Percentiles rank a stretch among this genome's conserved stretches.
phyloP scores from a whole-genome alignment of 2,888 invertebrate genomes.

The Pachymerium ferrugineum region DNA sequence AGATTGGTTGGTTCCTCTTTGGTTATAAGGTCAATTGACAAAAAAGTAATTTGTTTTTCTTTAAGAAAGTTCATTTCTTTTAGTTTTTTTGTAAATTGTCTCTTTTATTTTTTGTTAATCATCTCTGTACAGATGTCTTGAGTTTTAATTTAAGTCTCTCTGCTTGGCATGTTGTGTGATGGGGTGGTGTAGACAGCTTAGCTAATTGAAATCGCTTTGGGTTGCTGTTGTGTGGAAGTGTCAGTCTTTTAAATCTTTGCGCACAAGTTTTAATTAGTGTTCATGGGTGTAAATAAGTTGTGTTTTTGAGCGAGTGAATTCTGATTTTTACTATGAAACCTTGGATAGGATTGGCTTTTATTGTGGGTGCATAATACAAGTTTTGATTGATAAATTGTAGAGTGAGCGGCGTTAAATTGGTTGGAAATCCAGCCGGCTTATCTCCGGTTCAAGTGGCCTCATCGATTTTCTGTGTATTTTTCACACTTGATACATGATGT shows the following conservation, averaged over 20 bases:
- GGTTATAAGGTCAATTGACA: too few species aligned
- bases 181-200: slow-evolving; percentile 27
- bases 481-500: slow-evolving; percentile 24
- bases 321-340: not conserved
- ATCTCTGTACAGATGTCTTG: slow-evolving; percentile 17
- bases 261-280: slow-evolving; percentile 27
- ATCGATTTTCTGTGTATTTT: slow-evolving; percentile 24
- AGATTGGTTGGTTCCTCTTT: not conserved
- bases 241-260: slow-evolving; percentile 25
- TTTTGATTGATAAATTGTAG: slow-evolving; percentile 17
- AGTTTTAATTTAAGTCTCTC: slow-evolving; percentile 12
- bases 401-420: slow-evolving; percentile 25
- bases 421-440: slow-evolving; percentile 23
- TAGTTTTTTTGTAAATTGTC: not conserved
- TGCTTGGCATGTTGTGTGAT: slow-evolving; percentile 21
- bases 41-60: too few species aligned
- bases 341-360: not conserved
- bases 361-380: not conserved
- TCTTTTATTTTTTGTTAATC: not conserved
- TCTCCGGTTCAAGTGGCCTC: slow-evolving; percentile 27
- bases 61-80: too few species aligned
- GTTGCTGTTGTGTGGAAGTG: slow-evolving; percentile 27
- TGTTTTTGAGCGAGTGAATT: slow-evolving; percentile 9
- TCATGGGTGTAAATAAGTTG: slow-evolving; percentile 24
- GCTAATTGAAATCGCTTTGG: slow-evolving; percentile 27